phyloP scores from a whole-genome alignment of 2,113 vertebrate species.

The Mirza zaza region DNA sequence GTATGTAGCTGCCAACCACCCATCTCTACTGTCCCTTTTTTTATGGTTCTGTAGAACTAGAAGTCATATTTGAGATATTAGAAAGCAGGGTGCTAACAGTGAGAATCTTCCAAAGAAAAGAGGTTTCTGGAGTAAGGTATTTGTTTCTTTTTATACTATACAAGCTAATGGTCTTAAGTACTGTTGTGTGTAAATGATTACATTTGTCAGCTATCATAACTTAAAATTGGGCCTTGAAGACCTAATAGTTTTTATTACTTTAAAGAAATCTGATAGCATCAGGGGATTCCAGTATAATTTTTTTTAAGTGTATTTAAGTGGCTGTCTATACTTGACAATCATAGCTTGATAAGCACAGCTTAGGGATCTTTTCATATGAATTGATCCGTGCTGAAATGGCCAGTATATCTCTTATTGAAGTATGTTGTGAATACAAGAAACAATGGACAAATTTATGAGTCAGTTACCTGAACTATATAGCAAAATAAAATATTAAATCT shows the following conservation, averaged over 20 bases:
- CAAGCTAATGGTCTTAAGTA: conserved; percentile 34
- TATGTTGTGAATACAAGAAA: conserved; percentile 59
- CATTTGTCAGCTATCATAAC: conserved; percentile 51
- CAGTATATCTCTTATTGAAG: conserved; percentile 52
- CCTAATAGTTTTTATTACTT: conserved; percentile 70
- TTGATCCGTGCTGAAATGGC: conserved; percentile 75
- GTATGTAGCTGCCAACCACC: neutral
- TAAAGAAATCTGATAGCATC: conserved; percentile 70
- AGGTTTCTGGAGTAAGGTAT: neutral
- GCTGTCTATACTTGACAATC: conserved; percentile 70
- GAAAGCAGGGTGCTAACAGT: neutral
- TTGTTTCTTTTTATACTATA: neutral
- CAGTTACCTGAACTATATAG: conserved; percentile 56
- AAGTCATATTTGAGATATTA: neutral
- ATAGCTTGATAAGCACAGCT: conserved; percentile 72
- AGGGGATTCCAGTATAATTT: conserved; percentile 68
- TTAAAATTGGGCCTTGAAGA: conserved; percentile 74
- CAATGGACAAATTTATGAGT: conserved; percentile 50
- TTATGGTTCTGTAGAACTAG: neutral
- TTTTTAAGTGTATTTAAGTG: conserved; percentile 75
- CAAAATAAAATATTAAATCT: neutral
- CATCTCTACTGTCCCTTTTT: neutral
- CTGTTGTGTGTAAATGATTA: conserved; percentile 25
- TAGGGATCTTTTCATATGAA: conserved; percentile 71
- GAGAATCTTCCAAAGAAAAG: neutral